Conservation (phyloP, 2,888 invertebrate species). For the Slavum lentiscoides region DNA sequence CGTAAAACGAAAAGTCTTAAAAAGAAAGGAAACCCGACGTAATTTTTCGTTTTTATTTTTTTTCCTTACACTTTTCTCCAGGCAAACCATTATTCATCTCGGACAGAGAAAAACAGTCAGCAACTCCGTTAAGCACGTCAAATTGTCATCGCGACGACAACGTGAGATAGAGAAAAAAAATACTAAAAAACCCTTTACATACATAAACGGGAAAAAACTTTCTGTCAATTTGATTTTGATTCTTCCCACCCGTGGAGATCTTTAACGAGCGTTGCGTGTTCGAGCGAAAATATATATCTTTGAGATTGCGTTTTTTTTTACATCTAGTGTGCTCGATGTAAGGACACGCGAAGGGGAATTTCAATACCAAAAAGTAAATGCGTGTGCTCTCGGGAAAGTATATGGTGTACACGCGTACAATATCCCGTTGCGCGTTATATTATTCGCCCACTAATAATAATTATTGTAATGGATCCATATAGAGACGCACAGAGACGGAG, state of each 20-base stretch:
- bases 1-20: background rate
- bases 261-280: constrained; percentile 31
- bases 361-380: background rate
- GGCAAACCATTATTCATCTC: constrained; percentile 24
- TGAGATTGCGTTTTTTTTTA: constrained; percentile 22
- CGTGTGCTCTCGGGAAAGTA: background rate
- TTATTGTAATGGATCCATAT: background rate
- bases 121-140: constrained; percentile 15
- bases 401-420: background rate
- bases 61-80: background rate
- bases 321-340: background rate
- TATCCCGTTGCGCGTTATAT: background rate
- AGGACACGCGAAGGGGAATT: background rate
- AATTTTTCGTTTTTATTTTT: background rate
- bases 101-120: background rate
- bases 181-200: constrained; percentile 18
- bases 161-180: background rate
- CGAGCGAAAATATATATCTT: constrained; percentile 8
- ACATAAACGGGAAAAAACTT: constrained; percentile 13
- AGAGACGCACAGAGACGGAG: background rate
- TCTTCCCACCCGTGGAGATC: constrained; percentile 2
- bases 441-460: background rate
- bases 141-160: background rate
- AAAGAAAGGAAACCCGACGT: background rate
- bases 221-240: constrained; percentile 35